These are phyloP conservation scores for Rotaria socialis DNA, from an alignment of 2,888 invertebrate genomes.

Conservation along the genomic window DNA sequence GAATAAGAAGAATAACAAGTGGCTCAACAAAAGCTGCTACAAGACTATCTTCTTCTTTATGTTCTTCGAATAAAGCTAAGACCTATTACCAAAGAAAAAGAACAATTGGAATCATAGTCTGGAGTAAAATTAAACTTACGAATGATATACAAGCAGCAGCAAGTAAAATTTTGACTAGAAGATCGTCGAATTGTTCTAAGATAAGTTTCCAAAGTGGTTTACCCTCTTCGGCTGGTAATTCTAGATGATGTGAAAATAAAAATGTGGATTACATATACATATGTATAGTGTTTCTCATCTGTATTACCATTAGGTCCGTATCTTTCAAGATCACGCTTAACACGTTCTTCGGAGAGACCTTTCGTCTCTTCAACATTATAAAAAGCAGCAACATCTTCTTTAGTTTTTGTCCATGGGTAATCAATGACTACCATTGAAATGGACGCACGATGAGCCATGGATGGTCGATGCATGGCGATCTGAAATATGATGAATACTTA, in stretches of 20 bases:
- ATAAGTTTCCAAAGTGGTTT: slow-evolving; percentile 99
- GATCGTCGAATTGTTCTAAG: slow-evolving; percentile 99
- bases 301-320: slow-evolving; percentile 83
- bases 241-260: background rate
- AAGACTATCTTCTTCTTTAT: slow-evolving; percentile 75
- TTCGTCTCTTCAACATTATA: slow-evolving; percentile 80
- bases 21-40: slow-evolving; percentile 99
- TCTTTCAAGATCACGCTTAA: slow-evolving; percentile 89
- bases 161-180: slow-evolving; percentile 99
- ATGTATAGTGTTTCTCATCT: no score
- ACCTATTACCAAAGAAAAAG: slow-evolving; percentile 67
- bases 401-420: slow-evolving; percentile 51
- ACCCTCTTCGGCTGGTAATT: slow-evolving; percentile 99
- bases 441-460: background rate
- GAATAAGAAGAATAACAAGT: slow-evolving; percentile 98
- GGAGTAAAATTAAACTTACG: no score
- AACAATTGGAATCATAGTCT: no score
- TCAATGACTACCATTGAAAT: background rate
- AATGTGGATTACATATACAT: no score
- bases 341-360: slow-evolving; percentile 84
- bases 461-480: background rate
- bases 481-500: background rate
- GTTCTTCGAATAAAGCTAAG: slow-evolving; percentile 99
- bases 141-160: slow-evolving; percentile 99
- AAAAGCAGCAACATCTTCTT: slow-evolving; percentile 76